Evolutionary conservation across 2,888 invertebrate genomes (phyloP).

Genomic region (Cephonodes hylas): DNA sequence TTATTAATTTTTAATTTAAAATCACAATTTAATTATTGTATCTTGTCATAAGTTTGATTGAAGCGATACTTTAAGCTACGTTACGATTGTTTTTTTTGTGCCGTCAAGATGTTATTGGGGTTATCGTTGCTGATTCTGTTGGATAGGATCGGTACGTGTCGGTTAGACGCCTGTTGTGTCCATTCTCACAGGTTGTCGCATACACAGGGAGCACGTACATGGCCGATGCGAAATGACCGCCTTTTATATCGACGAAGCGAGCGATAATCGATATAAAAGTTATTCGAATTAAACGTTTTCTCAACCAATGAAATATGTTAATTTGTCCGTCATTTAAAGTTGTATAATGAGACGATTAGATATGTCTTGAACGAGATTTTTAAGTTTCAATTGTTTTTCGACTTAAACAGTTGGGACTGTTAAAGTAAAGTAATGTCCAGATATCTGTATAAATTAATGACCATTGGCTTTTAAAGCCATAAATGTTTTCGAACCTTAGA

Average conservation of each 20-base stretch:
- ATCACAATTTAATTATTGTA: conserved; percentile 77
- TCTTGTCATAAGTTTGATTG: conserved; percentile 60
- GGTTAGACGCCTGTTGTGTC: background rate
- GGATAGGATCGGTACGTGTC: background rate
- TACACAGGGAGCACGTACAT: background rate
- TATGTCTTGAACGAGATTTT: too few species aligned
- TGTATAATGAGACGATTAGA: too few species aligned
- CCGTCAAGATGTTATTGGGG: background rate
- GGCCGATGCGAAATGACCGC: background rate
- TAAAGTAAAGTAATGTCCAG: too few species aligned
- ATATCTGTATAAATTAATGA: too few species aligned
- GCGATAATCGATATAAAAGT: background rate
- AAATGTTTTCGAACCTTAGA: too few species aligned
- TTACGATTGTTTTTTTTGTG: background rate
- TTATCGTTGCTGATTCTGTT: conserved; percentile 2
- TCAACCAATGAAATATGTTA: too few species aligned
- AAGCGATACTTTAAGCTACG: conserved; percentile 12
- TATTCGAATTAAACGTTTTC: background rate
- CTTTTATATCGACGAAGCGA: background rate
- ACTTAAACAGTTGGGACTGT: too few species aligned
- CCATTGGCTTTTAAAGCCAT: too few species aligned
- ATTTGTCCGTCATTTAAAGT: too few species aligned
- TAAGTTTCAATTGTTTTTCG: too few species aligned
- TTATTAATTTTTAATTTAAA: conserved; percentile 34
- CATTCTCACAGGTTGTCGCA: background rate